Conservation (phyloP, 1,140 invertebrate species). For the Lepidurus packardi region DNA sequence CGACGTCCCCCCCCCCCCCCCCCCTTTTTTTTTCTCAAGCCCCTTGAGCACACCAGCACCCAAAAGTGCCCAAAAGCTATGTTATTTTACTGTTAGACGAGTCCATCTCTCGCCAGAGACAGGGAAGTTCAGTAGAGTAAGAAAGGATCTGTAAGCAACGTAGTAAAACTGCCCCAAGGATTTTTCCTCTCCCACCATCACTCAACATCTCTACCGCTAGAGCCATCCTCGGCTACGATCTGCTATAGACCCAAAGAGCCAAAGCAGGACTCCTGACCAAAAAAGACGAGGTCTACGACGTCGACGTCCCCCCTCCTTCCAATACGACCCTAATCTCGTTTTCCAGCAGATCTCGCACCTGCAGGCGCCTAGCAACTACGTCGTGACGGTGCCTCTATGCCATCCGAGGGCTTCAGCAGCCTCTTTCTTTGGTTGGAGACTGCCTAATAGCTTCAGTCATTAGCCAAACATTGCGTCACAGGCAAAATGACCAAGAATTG, state of each 20-base stretch:
- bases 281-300: slow-evolving; percentile 18
- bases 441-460: not conserved
- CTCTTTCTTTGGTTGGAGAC: not conserved
- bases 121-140: slow-evolving; percentile 19
- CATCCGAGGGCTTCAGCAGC: not conserved
- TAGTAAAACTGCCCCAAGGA: not conserved
- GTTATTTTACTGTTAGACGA: slow-evolving; percentile 11
- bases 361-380: slow-evolving; percentile 1
- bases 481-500: too few relatives aligned
- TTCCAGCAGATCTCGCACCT: not conserved
- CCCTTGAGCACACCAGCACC: not conserved
- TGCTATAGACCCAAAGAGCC: not conserved
- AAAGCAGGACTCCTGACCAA: too few relatives aligned
- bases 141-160: not conserved
- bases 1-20: not conserved
- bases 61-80: not conserved
- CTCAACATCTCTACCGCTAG: not conserved
- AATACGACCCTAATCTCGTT: slow-evolving; percentile 2
- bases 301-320: not conserved
- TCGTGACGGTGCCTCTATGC: too few relatives aligned
- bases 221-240: not conserved
- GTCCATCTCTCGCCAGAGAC: not conserved
- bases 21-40: not conserved
- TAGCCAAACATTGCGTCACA: too few relatives aligned
- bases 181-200: not conserved